Base-by-base conservation (phyloP, 1,140 invertebrate genomes). In the Bradysia coprophila region DNA sequence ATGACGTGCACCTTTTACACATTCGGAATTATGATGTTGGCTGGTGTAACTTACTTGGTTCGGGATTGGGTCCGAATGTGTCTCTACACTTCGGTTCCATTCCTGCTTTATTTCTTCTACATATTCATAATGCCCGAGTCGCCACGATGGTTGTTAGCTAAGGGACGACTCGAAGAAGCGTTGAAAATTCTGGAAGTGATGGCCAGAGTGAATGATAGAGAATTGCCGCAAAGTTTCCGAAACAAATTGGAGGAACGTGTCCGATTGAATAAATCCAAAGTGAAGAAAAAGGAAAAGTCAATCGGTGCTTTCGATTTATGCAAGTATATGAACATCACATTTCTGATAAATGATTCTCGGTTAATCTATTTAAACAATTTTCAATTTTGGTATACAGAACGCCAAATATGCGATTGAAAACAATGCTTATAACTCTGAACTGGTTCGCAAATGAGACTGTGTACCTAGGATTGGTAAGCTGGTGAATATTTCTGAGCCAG, bases 1-100 rank as follows among this genome's bases (percentile, higher is more conserved):
- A 79, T 89, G 75, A 90, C 83, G 0, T 90, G 86, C 48, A 73
- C 87, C 21, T 89, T 87, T 54, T 92, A 91, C 55, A 88, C 85
- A 4, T 65, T 85, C 37, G 85, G 86, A 1, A 66, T 91, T 21
- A 81, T 88, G 52, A 62, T 90, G 48, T 54, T 92, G 23, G 76
- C 88, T 3, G 72, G 73, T 3, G 70, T 92, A 2, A 84, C 86
- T 2, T 91, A 86, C 56, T 59, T 88, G 21, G 71, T 90, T 36
- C 61, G 81, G 38, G 73, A 89, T 57, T 93, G 88, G 88, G 71
- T 79, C 42, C 66, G 69, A 21, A 60, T 93, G 1, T 75, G 82
- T 0, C 61, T 88, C 38, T 74, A 73, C 2, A 89, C 84, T 2
- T 88, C 86, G 4, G 57, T 80, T 9, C 88, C 89, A 2, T 92